A percentile compares a stretch with the other conserved stretches of the same genome.
Conservation (phyloP, 2,888 invertebrate species). For the Chaitophorus viminalis region DNA sequence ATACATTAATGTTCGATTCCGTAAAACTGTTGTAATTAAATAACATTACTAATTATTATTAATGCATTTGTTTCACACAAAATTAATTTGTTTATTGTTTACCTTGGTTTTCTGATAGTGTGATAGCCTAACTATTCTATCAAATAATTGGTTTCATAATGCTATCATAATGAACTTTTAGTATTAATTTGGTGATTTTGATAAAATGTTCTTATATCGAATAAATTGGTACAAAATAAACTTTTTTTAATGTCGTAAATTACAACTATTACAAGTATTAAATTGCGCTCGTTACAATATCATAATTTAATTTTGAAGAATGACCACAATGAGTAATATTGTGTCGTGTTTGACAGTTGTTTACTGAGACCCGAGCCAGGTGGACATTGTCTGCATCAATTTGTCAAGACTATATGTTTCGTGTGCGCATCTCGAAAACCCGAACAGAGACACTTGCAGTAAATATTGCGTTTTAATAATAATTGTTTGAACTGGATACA, state of each 20-base stretch:
- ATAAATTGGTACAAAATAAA: background rate
- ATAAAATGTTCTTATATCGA: background rate
- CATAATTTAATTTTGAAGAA: background rate
- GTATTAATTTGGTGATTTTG: background rate
- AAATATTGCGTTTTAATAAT: too few relatives aligned
- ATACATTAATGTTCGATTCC: too few relatives aligned
- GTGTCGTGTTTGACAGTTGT: background rate
- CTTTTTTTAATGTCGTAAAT: background rate
- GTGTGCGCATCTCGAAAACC: background rate
- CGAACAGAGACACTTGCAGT: too few relatives aligned
- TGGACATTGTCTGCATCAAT: background rate
- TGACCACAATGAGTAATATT: background rate
- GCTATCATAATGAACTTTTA: too few relatives aligned
- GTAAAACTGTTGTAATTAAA: too few relatives aligned
- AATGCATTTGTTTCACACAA: too few relatives aligned
- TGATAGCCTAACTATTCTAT: too few relatives aligned
- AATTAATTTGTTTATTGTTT: too few relatives aligned
- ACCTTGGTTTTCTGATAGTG: too few relatives aligned
- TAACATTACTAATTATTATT: too few relatives aligned
- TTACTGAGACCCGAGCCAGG: background rate
- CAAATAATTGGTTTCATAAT: too few relatives aligned
- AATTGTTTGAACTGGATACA: too few relatives aligned
- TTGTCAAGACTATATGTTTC: background rate
- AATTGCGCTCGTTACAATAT: background rate
- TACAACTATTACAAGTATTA: background rate